A percentile compares a stretch with the other conserved stretches of the same genome.
Conservation (phyloP, 1,140 invertebrate species). For the Cherax quadricarinatus region DNA sequence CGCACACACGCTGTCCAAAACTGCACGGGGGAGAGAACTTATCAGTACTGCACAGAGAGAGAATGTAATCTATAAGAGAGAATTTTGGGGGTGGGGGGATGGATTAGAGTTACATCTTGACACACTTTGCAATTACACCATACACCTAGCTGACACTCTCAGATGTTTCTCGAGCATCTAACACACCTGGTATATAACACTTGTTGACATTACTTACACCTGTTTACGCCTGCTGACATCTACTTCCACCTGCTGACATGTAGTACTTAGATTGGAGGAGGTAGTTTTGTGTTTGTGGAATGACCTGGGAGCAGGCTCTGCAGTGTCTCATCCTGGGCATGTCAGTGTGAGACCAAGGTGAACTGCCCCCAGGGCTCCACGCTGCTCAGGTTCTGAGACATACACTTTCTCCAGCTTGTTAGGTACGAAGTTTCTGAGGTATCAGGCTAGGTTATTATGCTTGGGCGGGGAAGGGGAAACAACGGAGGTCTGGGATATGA, state of each 20-base stretch:
- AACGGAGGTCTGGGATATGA: too few species aligned
- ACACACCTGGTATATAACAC: too few species aligned
- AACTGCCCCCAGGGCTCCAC: conserved; percentile 76
- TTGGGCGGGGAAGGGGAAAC: conserved; percentile 72
- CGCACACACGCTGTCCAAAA: conserved; percentile 78
- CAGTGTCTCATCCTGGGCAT: conserved; percentile 79
- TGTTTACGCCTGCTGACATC: neutral
- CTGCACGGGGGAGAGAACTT: conserved; percentile 73
- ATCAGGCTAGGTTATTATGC: conserved; percentile 79
- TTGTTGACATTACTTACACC: too few species aligned
- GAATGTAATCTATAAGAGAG: neutral
- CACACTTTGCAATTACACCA: too few species aligned
- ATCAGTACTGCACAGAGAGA: too few species aligned
- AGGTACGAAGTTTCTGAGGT: conserved; percentile 76
- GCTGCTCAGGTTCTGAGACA: conserved; percentile 76
- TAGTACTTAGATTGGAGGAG: too few species aligned
- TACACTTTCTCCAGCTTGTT: conserved; percentile 77
- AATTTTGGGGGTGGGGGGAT: too few species aligned
- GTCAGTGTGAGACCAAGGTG: conserved; percentile 79
- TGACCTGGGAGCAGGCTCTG: conserved; percentile 81
- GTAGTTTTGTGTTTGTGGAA: neutral
- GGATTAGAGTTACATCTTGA: too few species aligned
- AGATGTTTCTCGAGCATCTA: too few species aligned
- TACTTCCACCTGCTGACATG: neutral
- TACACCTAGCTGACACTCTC: too few species aligned